Conservation (phyloP, 2,888 invertebrate species). For the Macrosoma leucophasiata region DNA sequence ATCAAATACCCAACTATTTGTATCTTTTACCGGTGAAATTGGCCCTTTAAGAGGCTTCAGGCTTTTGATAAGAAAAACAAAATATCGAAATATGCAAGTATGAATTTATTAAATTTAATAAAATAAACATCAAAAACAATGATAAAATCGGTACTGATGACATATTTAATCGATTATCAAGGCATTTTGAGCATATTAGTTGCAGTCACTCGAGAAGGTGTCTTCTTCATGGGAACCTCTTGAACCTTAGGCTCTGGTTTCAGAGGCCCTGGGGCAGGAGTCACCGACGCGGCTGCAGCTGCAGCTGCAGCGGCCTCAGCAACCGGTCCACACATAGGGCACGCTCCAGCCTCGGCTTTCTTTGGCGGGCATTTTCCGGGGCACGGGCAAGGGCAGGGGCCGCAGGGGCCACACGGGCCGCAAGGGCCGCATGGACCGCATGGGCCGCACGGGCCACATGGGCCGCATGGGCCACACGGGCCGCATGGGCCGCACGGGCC, state of each 20-base stretch:
- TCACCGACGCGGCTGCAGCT: slow-evolving; percentile 1
- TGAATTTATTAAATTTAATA: slow-evolving; percentile 5
- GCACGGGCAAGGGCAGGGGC: slow-evolving; percentile 28
- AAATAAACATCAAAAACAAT: too few species aligned
- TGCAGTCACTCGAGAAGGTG: slow-evolving; percentile 1
- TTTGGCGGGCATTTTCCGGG: slow-evolving; percentile 25
- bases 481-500: slow-evolving; percentile 31
- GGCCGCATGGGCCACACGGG: slow-evolving; percentile 31
- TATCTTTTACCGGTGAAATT: too few species aligned
- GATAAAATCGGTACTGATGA: too few species aligned
- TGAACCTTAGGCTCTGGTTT: slow-evolving; percentile 12
- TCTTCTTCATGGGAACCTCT: slow-evolving; percentile 9
- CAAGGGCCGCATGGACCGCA: slow-evolving; percentile 33
- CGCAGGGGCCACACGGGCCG: slow-evolving; percentile 29
- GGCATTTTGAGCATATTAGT: too few species aligned
- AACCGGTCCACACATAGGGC: slow-evolving; percentile 24
- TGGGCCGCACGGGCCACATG: slow-evolving; percentile 31
- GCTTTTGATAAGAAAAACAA: slow-evolving; percentile 6
- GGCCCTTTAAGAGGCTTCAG: too few species aligned
- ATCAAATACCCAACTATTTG: too few species aligned
- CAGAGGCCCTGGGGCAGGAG: slow-evolving; percentile 13
- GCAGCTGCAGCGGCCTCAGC: slow-evolving; percentile 16
- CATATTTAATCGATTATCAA: too few species aligned
- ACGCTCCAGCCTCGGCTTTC: slow-evolving; percentile 38
- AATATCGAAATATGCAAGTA: slow-evolving; percentile 3